Base-by-base conservation (phyloP, 1,140 invertebrate species). In the Condylostylus longicornis region DNA sequence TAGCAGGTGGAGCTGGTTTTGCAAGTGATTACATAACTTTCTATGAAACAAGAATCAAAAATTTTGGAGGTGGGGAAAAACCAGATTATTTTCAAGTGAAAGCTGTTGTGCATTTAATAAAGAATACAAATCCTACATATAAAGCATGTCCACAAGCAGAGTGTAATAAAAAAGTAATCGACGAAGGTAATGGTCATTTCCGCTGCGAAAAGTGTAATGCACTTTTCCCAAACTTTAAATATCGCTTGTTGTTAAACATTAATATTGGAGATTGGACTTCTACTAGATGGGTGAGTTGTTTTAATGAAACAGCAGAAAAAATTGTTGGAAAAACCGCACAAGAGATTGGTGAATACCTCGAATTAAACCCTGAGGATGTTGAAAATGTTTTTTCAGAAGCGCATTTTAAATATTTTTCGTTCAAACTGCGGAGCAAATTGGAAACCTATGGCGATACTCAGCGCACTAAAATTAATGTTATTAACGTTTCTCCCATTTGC, bases 81-180 rank as follows among this genome's bases (percentile, higher is more conserved):
- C 68, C 81, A 1, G 86, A 89, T 47, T 83, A 82, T 48, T 94
- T 75, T 62, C 73, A 71, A 41, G 61, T 63, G 14, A 78, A 79
- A 53, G 83, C 70, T 1, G 74, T 71, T 3, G 58, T 90, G 14
- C 66, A 77, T 32, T 62, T 81, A 31, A 58, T 87, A 15, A 70
- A 52, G 33, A 47, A 46, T 34, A 45, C 52, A 42, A 91, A 86
- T 54, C 70, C 77, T 19, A 60, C 91, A 29, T 98, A 98, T 54
- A 80, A 88, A 65, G 78, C 88, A 2, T 97, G 93, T 51, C 83
- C 89, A 0, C 67, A 70, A 37, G 70, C 79, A 9, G 70, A 74
- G 27, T 97, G 91, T 58, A 93, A 94, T 50, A 97, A 96, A 54
- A 97, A 98, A 62, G 72, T 88, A 1, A 64, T 93, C 18, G 90